These are phyloP conservation scores for Agrotis puta DNA, from an alignment of 2,888 invertebrate species.

Conservation along the genomic window DNA sequence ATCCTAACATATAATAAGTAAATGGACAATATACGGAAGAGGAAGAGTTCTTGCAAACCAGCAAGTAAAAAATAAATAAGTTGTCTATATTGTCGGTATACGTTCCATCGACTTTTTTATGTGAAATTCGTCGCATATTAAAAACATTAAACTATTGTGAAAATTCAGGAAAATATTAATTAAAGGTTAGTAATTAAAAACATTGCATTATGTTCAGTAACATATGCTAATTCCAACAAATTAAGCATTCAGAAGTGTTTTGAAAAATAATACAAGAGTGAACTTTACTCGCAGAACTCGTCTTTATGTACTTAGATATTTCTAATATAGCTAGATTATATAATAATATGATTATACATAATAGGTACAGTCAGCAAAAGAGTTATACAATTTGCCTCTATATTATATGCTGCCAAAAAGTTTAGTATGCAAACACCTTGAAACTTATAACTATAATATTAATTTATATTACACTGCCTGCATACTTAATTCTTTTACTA, in stretches of 20 bases:
- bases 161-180: not conserved
- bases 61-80: constrained; percentile 3
- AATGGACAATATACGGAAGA: constrained; percentile 27
- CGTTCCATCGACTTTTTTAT: not conserved
- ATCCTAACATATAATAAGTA: not conserved
- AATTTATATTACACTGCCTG: no score
- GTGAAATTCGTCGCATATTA: no score
- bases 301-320: not conserved
- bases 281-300: not conserved
- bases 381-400: no score
- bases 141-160: not conserved
- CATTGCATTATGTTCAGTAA: not conserved
- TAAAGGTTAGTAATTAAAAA: not conserved
- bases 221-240: not conserved
- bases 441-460: no score
- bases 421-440: no score
- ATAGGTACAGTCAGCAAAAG: no score
- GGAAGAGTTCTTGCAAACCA: constrained; percentile 30
- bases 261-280: not conserved
- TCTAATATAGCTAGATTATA: no score
- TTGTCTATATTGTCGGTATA: not conserved
- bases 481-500: no score
- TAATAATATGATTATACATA: no score
- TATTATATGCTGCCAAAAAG: no score
- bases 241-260: not conserved